Evolutionary conservation across 2,113 vertebrate species (phyloP).

Genomic region (Seriola quinqueradiata): DNA sequence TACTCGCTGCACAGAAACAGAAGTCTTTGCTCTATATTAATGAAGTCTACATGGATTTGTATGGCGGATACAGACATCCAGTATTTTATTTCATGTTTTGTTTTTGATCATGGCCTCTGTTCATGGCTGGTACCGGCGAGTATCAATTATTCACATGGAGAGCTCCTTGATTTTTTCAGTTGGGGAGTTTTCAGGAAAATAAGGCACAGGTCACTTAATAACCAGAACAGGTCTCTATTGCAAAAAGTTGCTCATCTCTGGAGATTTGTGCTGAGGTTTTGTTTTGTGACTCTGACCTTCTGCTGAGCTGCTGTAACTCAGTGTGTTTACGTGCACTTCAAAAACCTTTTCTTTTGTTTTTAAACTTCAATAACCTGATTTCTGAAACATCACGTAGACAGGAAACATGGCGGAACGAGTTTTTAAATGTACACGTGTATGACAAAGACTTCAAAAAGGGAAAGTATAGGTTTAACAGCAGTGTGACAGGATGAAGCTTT

Average conservation of each 20-base stretch:
- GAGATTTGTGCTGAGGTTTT: constrained; percentile 12
- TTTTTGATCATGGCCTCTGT: constrained; percentile 64
- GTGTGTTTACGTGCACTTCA: not conserved
- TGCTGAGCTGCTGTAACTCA: not conserved
- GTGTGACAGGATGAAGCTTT: not conserved
- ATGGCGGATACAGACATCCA: constrained; percentile 46
- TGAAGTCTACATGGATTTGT: constrained; percentile 61
- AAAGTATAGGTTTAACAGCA: not conserved
- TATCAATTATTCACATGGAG: constrained; percentile 77
- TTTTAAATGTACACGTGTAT: not conserved
- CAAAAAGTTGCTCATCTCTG: constrained; percentile 36
- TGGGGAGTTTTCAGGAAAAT: constrained; percentile 48
- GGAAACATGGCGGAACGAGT: not conserved
- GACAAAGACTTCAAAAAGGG: not conserved
- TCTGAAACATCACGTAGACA: not conserved
- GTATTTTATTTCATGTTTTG: constrained; percentile 58
- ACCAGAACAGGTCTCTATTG: constrained; percentile 37
- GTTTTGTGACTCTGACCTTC: constrained; percentile 12
- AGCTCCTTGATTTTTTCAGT: constrained; percentile 63
- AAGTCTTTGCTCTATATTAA: constrained; percentile 53
- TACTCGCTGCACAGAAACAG: constrained; percentile 15
- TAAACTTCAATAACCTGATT: not conserved
- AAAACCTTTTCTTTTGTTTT: not conserved
- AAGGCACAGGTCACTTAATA: constrained; percentile 60
- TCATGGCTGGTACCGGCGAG: constrained; percentile 46